These are phyloP conservation scores for Callospermophilus lateralis DNA, from an alignment of 2,113 vertebrate species.

Conservation along the genomic window DNA sequence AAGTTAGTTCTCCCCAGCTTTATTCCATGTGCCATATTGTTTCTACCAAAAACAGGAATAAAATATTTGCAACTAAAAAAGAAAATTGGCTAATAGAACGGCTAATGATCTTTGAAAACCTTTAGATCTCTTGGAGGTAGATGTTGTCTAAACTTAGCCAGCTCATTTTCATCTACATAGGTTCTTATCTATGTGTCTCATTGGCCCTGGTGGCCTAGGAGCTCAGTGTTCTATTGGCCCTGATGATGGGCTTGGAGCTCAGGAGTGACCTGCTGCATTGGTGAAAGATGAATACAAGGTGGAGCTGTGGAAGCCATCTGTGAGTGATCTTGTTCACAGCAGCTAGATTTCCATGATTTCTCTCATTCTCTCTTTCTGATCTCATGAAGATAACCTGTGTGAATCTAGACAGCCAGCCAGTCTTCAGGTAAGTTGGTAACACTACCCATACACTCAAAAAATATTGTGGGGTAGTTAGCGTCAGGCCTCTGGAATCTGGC, in stretches of 20 bases:
- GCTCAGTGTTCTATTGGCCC: background rate
- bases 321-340: background rate
- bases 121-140: background rate
- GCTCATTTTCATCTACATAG: background rate
- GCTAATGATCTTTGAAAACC: background rate
- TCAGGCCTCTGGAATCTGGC: background rate
- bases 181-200: background rate
- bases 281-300: background rate
- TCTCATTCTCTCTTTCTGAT: background rate
- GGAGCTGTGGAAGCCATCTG: background rate
- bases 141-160: background rate
- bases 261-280: background rate
- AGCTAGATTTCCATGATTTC: background rate
- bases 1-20: background rate
- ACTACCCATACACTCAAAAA: fast-evolving
- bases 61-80: background rate
- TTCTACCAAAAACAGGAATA: background rate
- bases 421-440: background rate
- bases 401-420: background rate
- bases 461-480: background rate
- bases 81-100: background rate
- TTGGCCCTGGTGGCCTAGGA: too few relatives aligned
- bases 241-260: background rate
- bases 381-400: background rate
- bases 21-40: background rate